Conservation (phyloP, 2,113 vertebrate genomes). For the Nestor notabilis region DNA sequence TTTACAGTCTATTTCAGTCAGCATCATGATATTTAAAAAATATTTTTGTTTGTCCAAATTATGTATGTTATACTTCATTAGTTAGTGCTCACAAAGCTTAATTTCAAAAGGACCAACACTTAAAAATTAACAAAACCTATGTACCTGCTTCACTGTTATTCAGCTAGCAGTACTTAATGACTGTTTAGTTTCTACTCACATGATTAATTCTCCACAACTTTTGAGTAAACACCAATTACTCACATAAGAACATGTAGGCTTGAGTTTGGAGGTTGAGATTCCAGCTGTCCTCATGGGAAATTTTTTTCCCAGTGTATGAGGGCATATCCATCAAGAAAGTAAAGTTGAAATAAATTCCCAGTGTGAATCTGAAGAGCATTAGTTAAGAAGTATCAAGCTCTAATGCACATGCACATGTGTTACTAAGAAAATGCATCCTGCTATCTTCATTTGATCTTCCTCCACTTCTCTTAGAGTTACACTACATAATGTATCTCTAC, state of each 20-base stretch:
- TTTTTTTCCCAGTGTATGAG: not conserved
- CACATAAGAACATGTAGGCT: not conserved
- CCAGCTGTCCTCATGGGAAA: not conserved
- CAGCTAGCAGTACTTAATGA: not conserved
- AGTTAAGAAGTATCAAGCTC: not conserved
- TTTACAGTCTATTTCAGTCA: slow-evolving; percentile 2
- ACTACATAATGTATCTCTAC: not conserved
- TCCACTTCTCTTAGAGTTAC: not conserved
- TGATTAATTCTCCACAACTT: not conserved
- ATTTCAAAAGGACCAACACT: not conserved
- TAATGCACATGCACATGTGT: not conserved
- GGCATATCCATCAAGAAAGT: not conserved
- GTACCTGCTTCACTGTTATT: not conserved
- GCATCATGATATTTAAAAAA: not conserved
- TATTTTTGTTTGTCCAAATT: not conserved
- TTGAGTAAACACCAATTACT: not conserved
- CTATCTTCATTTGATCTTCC: not conserved
- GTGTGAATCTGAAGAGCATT: not conserved
- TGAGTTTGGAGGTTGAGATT: not conserved
- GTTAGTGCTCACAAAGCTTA: not conserved
- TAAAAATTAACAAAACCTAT: not conserved
- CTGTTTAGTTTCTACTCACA: not conserved
- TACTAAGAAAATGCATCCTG: not conserved
- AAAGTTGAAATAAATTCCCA: not conserved
- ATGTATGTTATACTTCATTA: not conserved